Conservation (phyloP, 1,140 invertebrate species). For the Zaprionus ornatus region DNA sequence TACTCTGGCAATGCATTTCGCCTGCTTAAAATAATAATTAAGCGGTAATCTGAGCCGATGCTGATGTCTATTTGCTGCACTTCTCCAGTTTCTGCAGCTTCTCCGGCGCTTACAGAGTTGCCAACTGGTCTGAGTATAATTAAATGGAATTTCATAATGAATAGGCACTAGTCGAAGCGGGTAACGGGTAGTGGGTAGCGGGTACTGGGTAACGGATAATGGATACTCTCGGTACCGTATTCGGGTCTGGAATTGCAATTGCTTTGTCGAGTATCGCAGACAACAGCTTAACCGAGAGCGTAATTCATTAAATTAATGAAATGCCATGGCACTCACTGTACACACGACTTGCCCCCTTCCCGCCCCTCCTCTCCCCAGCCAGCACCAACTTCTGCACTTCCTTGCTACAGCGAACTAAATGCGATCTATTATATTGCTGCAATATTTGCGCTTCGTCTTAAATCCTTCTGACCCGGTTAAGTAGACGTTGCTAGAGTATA, state of each 20-base stretch:
- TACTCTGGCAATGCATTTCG: conserved; percentile 4
- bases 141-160: conserved; percentile 61
- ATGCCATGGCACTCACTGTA: conserved; percentile 55
- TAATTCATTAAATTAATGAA: conserved; percentile 79
- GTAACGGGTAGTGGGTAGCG: not conserved
- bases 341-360: not conserved
- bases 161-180: conserved; percentile 15
- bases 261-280: conserved; percentile 28
- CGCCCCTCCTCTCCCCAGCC: not conserved
- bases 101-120: not conserved
- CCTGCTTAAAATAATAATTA: conserved; percentile 66
- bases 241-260: conserved; percentile 14
- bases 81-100: conserved; percentile 28
- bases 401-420: conserved; percentile 2
- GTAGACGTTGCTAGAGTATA: not conserved
- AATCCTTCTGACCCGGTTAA: conserved; percentile 4
- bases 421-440: conserved; percentile 2
- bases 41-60: conserved; percentile 37
- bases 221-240: not conserved
- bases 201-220: not conserved
- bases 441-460: conserved; percentile 11
- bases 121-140: conserved; percentile 42
- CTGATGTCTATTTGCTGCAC: conserved; percentile 23
- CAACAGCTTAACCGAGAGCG: conserved; percentile 48
- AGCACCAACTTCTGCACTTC: not conserved